Conservation (phyloP, 2,113 vertebrate species). For the Rhinoderma darwinii region DNA sequence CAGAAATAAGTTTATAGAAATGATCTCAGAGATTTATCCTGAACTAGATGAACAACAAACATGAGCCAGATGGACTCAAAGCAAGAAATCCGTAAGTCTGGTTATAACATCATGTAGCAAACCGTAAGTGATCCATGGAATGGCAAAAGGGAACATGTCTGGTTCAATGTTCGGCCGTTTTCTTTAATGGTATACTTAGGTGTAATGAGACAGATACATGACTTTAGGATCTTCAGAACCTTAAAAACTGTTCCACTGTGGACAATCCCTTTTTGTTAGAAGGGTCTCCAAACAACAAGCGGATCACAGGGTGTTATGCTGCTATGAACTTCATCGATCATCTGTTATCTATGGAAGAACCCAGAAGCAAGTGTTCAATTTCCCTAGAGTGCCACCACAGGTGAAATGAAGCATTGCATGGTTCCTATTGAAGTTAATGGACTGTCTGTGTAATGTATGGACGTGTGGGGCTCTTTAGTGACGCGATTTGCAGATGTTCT, state of each 20-base stretch:
- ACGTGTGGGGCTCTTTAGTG: neutral
- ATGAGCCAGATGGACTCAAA: conserved; percentile 31
- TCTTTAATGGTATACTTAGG: neutral
- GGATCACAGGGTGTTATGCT: too few relatives aligned
- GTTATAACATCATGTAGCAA: neutral
- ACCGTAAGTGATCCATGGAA: neutral
- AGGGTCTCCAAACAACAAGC: neutral
- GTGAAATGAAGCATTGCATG: too few relatives aligned
- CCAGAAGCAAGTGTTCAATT: neutral
- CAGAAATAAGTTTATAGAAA: conserved; percentile 15
- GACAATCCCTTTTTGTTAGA: too few relatives aligned
- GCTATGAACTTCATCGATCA: neutral
- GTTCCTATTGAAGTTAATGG: neutral
- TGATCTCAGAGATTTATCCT: conserved; percentile 24
- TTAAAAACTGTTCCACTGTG: too few relatives aligned
- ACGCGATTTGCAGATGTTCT: neutral
- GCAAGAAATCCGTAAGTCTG: neutral
- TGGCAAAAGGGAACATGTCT: neutral
- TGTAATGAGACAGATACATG: too few relatives aligned
- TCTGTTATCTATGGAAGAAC: neutral
- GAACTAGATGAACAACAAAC: conserved; percentile 19
- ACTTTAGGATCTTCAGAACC: neutral
- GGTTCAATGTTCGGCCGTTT: neutral
- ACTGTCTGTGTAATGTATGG: neutral
- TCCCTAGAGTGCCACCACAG: neutral